Conservation (phyloP, 2,113 vertebrate species). For the Ginglymostoma cirratum region DNA sequence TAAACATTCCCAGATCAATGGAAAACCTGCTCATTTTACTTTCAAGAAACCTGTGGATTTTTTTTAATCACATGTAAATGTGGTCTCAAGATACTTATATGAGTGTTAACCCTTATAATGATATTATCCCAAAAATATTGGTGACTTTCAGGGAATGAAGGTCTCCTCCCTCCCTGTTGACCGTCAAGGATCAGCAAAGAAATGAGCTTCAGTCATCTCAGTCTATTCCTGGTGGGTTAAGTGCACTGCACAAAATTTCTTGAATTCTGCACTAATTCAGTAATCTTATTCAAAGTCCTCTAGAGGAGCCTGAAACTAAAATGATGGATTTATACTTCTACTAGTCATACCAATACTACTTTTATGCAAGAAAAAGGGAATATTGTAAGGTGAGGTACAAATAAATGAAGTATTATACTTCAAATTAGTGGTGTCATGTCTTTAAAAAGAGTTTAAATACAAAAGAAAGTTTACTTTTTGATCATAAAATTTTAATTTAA, state of each 20-base stretch:
- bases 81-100: background rate
- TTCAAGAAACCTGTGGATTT: background rate
- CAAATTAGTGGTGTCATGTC: background rate
- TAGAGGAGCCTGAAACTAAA: background rate
- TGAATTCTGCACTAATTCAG: constrained; percentile 3
- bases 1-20: background rate
- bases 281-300: background rate
- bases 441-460: background rate
- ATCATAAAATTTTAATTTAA: background rate
- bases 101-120: background rate
- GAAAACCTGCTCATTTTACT: background rate
- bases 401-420: background rate
- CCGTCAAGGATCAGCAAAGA: background rate
- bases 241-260: background rate
- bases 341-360: background rate
- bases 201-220: background rate
- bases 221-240: background rate
- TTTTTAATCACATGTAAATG: background rate
- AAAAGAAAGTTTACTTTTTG: background rate
- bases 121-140: background rate
- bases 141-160: constrained; percentile 1
- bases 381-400: background rate
- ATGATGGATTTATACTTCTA: background rate
- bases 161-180: constrained; percentile 9
- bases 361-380: background rate